phyloP scores from a whole-genome alignment of 1,140 invertebrate species.

The Pseudoatta argentina region DNA sequence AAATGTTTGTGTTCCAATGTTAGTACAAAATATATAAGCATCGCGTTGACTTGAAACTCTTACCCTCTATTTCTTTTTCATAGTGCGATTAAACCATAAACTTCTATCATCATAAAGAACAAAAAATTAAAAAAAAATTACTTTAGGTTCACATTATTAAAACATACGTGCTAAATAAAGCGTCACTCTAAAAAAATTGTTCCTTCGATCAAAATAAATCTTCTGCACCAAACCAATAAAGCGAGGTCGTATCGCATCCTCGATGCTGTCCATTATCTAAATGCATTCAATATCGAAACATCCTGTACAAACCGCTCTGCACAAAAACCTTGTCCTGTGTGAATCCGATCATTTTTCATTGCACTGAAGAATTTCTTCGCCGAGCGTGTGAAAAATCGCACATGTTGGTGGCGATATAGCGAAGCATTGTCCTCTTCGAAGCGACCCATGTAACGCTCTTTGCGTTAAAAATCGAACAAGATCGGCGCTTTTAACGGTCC shows the following conservation, averaged over 20 bases:
- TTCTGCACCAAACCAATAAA: not conserved
- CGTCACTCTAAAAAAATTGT: not conserved
- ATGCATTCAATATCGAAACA: constrained; percentile 25
- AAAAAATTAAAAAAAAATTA: not conserved
- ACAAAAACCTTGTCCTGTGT: not conserved
- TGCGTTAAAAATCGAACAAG: constrained; percentile 19
- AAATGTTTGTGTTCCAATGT: too few relatives aligned
- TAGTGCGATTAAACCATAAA: not conserved
- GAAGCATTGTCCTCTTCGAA: constrained; percentile 35
- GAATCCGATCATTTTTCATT: constrained; percentile 49
- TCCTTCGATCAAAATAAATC: not conserved
- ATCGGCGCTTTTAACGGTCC: constrained; percentile 52
- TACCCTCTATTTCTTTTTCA: not conserved
- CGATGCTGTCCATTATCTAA: constrained; percentile 1
- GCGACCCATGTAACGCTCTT: constrained; percentile 11
- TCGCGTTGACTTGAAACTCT: not conserved
- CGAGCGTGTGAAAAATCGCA: constrained; percentile 52
- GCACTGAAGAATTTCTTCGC: constrained; percentile 32
- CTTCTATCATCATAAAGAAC: not conserved
- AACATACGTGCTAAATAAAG: not conserved
- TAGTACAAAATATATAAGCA: not conserved
- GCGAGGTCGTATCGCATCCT: not conserved
- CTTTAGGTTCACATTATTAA: not conserved
- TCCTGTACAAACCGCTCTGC: not conserved
- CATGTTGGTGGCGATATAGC: constrained; percentile 29